A percentile compares a stretch with the other conserved stretches of the same genome.
These are phyloP conservation scores for Melanotaenia maccullochi DNA, from an alignment of 2,797 vertebrate genomes.

Conservation along the genomic window DNA sequence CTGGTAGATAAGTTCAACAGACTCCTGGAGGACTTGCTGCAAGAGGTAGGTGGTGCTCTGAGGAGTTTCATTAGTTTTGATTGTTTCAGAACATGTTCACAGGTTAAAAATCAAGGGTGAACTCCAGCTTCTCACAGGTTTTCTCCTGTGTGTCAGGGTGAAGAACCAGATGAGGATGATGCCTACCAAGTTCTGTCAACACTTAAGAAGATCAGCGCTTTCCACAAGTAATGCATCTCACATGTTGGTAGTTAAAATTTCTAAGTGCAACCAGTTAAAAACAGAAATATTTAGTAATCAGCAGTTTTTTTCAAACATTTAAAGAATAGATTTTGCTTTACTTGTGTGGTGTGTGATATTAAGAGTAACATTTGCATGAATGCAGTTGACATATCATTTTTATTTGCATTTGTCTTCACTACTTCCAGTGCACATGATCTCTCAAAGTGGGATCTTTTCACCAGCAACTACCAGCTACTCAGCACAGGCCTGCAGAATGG, in stretches of 20 bases:
- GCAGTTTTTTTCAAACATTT: neutral
- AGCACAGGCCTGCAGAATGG: conserved; percentile 98
- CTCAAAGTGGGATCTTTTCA: conserved; percentile 97
- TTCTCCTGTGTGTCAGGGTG: conserved; percentile 82
- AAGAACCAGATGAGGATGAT: conserved; percentile 97
- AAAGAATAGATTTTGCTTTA: conserved; percentile 6
- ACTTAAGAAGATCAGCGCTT: conserved; percentile 96
- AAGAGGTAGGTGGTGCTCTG: conserved; percentile 86
- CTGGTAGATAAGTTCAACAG: conserved; percentile 94
- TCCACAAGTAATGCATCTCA: conserved; percentile 89
- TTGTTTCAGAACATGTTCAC: neutral
- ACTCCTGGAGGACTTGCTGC: conserved; percentile 95
- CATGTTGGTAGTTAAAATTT: neutral
- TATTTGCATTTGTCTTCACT: conserved; percentile 27
- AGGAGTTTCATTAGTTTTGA: neutral
- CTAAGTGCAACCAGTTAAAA: neutral
- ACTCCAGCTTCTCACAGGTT: conserved; percentile 7
- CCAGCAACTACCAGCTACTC: conserved; percentile 95
- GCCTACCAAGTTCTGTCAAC: conserved; percentile 96
- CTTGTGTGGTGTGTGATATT: neutral
- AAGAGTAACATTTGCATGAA: neutral
- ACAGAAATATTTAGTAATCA: neutral
- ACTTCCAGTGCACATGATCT: conserved; percentile 92
- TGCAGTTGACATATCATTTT: conserved; percentile 1
- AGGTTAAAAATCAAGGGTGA: fast-evolving